phyloP scores from a whole-genome alignment of 2,888 invertebrate genomes.

The Cantharis rustica region DNA sequence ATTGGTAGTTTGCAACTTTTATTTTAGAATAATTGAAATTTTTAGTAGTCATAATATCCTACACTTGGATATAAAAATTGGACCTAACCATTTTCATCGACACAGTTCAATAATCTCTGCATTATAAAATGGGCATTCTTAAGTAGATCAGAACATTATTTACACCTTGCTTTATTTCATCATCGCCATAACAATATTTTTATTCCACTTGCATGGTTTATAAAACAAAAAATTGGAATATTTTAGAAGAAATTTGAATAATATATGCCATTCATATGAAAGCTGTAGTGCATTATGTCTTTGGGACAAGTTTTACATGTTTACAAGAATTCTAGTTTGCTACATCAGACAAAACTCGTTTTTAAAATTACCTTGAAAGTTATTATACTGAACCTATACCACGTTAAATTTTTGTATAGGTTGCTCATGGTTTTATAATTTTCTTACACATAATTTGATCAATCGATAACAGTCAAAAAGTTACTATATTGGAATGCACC shows the following conservation, averaged over 20 bases:
- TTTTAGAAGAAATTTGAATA: background rate
- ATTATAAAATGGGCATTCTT: background rate
- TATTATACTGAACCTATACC: background rate
- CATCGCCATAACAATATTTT: background rate
- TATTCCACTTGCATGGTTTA: background rate
- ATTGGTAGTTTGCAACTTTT: background rate
- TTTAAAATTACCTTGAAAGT: conserved; percentile 17
- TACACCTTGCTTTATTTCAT: background rate
- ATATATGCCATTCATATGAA: conserved; percentile 10
- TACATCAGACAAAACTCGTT: conserved; percentile 8
- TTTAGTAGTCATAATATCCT: background rate
- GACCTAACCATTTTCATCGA: background rate
- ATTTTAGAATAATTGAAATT: background rate
- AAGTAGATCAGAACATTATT: background rate
- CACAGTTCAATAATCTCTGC: background rate
- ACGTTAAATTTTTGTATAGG: background rate
- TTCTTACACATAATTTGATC: background rate
- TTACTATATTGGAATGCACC: background rate
- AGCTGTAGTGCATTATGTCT: conserved; percentile 13
- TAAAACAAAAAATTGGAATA: background rate
- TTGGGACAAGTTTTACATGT: conserved; percentile 12
- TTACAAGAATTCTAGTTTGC: conserved; percentile 7
- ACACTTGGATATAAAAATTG: background rate
- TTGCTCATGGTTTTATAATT: background rate
- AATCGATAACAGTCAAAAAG: background rate